Conservation (phyloP, 1,140 invertebrate genomes). For the Mizuhopecten yessoensis region DNA sequence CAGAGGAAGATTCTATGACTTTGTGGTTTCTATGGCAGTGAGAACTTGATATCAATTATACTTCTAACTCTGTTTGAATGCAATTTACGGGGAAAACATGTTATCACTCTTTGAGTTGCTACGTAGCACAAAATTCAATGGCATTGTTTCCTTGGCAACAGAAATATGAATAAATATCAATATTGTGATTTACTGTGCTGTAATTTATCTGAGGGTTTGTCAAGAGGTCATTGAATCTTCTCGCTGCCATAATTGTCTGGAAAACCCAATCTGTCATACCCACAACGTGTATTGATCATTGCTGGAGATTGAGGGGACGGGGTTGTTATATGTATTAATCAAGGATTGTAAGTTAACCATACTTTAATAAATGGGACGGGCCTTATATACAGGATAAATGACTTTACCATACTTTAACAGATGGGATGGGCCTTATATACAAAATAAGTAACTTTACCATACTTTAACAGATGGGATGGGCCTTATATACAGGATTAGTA, state of each 20-base stretch:
- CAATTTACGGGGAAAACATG: neutral
- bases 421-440: too few relatives aligned
- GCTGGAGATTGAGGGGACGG: neutral
- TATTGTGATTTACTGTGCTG: neutral
- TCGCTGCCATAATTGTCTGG: neutral
- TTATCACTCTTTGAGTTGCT: neutral
- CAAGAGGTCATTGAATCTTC: neutral
- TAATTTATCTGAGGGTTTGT: neutral
- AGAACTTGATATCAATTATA: conserved; percentile 5
- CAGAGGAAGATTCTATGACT: neutral
- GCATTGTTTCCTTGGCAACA: neutral
- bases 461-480: too few relatives aligned
- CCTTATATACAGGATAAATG: too few relatives aligned
- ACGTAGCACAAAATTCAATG: neutral
- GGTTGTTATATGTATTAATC: too few relatives aligned
- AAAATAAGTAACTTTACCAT: too few relatives aligned
- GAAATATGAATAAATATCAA: neutral
- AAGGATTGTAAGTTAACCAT: too few relatives aligned
- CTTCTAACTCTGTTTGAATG: neutral
- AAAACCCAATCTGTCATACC: neutral
- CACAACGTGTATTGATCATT: neutral
- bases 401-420: too few relatives aligned
- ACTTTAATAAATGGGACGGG: too few relatives aligned
- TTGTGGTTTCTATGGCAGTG: neutral
- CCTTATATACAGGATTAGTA: too few relatives aligned